Conservation (phyloP, 1,140 invertebrate species). For the Aleiodes sp. region DNA sequence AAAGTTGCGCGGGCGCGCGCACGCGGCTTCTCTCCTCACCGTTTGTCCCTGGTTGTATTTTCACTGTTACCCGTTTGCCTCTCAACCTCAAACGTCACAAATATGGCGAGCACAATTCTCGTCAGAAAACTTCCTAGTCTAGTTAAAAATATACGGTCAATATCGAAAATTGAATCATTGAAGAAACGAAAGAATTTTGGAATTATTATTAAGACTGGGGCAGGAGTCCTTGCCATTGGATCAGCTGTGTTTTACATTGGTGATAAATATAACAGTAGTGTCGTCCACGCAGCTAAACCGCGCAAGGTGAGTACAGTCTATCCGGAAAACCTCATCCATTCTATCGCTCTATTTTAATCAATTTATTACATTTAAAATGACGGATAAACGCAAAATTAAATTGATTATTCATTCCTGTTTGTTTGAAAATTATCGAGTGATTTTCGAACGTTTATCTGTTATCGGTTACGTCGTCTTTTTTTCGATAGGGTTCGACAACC, state of each 20-base stretch:
- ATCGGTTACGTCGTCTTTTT: neutral
- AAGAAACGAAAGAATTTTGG: neutral
- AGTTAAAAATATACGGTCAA: neutral
- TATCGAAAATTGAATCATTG: neutral
- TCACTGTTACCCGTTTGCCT: slow-evolving; percentile 8
- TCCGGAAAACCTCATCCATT: neutral
- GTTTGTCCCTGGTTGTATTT: neutral
- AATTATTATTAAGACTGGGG: slow-evolving; percentile 24
- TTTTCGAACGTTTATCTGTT: neutral
- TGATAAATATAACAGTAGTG: slow-evolving; percentile 37
- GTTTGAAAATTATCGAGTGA: no score
- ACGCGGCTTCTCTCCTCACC: no score
- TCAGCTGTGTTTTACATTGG: slow-evolving; percentile 40
- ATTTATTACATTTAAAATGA: no score
- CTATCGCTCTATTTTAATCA: no score
- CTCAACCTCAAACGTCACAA: slow-evolving; percentile 10
- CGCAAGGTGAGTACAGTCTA: slow-evolving; percentile 45
- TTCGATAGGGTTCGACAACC: slow-evolving; percentile 3
- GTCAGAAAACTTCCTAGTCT: slow-evolving; percentile 11
- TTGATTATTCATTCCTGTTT: no score
- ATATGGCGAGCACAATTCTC: slow-evolving; percentile 35
- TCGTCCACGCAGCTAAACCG: slow-evolving; percentile 46
- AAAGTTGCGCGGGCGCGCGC: neutral
- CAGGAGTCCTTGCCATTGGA: slow-evolving; percentile 35
- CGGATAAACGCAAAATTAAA: no score